phyloP scores from a whole-genome alignment of 1,140 invertebrate species.

The Scaptomyza montana region DNA sequence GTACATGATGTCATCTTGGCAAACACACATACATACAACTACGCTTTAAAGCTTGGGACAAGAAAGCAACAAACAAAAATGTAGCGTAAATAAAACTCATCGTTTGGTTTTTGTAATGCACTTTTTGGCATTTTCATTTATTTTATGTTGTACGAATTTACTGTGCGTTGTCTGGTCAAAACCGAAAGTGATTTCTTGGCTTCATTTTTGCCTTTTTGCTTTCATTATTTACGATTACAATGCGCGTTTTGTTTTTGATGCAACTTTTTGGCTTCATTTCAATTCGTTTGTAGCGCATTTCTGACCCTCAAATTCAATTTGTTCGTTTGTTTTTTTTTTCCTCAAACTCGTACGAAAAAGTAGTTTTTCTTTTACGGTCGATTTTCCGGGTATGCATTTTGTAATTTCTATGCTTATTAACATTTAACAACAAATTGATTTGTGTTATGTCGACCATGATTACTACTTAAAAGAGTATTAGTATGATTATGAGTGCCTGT shows the following conservation, averaged over 20 bases:
- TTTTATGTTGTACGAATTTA: slow-evolving; percentile 31
- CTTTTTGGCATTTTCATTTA: slow-evolving; percentile 40
- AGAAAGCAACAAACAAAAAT: slow-evolving; percentile 1
- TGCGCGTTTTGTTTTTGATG: slow-evolving; percentile 14
- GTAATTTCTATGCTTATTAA: slow-evolving; percentile 41
- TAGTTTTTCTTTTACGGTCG: slow-evolving; percentile 24
- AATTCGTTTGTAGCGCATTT: slow-evolving; percentile 55
- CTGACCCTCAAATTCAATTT: slow-evolving; percentile 56
- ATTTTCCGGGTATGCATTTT: slow-evolving; percentile 60
- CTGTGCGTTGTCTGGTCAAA: slow-evolving; percentile 9
- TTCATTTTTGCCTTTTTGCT: slow-evolving; percentile 8
- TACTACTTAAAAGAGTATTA: slow-evolving; percentile 23
- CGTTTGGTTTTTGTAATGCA: slow-evolving; percentile 48
- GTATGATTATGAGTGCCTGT: slow-evolving; percentile 6
- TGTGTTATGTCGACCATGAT: slow-evolving; percentile 43
- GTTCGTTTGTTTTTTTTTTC: slow-evolving; percentile 20
- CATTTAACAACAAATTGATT: slow-evolving; percentile 60
- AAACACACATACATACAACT: slow-evolving; percentile 14
- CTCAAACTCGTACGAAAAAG: slow-evolving; percentile 7
- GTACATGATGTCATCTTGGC: too few relatives aligned
- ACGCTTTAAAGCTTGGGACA: background rate
- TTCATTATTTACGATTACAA: slow-evolving; percentile 22
- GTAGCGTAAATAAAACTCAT: slow-evolving; percentile 12
- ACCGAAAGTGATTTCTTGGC: slow-evolving; percentile 66
- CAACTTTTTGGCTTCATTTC: slow-evolving; percentile 25